Base-by-base conservation (phyloP, 2,888 invertebrate genomes). In the Tipula helvola region DNA sequence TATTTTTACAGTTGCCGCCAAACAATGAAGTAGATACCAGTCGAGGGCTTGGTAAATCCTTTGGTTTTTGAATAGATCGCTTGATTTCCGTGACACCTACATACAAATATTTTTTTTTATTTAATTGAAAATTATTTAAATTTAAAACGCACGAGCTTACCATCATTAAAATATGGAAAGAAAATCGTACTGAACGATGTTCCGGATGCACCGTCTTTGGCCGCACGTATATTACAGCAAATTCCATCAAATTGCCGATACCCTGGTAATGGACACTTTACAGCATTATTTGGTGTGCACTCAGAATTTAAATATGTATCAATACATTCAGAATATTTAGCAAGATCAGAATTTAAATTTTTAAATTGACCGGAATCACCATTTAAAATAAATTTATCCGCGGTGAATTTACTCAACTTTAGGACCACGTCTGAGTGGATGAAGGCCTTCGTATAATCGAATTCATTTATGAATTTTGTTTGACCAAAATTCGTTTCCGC, bases 241-340 rank as follows among this genome's bases (percentile, higher is more conserved):
- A 96, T 94, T 0, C 98, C 98, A 91, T 98, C 98, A 87, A 95
- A 93, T 1, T 95, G 93, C 85, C 96, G 92, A 90, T 95, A 96
- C 86, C 87, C 10, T 71, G 7, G 18, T 4, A 12, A 3, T 10
- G 10, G 71, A 71, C 71, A 71, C 10, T 28, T 10, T 28, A 71
- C 28, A 10, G 12, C 71, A 28, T 10, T 28, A 57, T 57, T 57
- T 18, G 52, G 52, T n/a, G 18, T 57, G 28, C 71, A 71, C 1
- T 28, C 71, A 3, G 71, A 71, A 28, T 71, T 28, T 12, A 71
- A 71, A 71, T 71, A 71, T 10, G 7, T 10, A 10, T 10, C 28
- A 71, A 71, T 71, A 28, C 71, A 71, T 8, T 71, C 28, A 1
- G 71, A 71, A 28, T 71, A 71, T 71, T 71, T 18, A 5, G 5